Conservation (phyloP, 1,140 invertebrate genomes). For the Diabrotica undecimpunctata region DNA sequence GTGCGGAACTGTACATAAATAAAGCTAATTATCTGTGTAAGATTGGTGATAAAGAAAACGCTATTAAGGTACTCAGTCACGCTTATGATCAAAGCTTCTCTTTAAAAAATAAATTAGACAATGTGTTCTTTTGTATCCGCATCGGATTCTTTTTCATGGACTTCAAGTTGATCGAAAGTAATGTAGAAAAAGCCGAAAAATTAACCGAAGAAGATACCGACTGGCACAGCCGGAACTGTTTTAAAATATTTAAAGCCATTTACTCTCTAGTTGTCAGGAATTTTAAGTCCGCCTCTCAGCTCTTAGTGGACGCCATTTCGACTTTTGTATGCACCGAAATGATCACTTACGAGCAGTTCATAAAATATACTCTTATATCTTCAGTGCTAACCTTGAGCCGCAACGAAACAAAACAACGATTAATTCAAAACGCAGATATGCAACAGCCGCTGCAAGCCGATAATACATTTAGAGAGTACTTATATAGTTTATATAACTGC, state of each 20-base stretch:
- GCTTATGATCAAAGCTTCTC: conserved; percentile 88
- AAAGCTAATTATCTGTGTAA: conserved; percentile 93
- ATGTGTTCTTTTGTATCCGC: conserved; percentile 85
- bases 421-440: conserved; percentile 88
- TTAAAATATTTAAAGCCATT: conserved; percentile 85
- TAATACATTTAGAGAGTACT: conserved; percentile 77
- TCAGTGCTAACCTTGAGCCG: conserved; percentile 77
- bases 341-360: conserved; percentile 88
- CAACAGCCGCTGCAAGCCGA: conserved; percentile 84
- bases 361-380: conserved; percentile 81
- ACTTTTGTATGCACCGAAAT: conserved; percentile 99
- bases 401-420: conserved; percentile 74
- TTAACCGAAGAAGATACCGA: conserved; percentile 95
- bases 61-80: conserved; percentile 68
- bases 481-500: conserved; percentile 93
- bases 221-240: conserved; percentile 93
- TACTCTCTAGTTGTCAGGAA: conserved; percentile 92
- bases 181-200: conserved; percentile 24
- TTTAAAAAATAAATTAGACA: conserved; percentile 81
- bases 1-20: conserved; percentile 73
- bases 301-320: conserved; percentile 95
- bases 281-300: conserved; percentile 85
- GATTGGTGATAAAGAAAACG: conserved; percentile 86
- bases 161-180: conserved; percentile 57
- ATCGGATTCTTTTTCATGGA: conserved; percentile 85